Evolutionary conservation across 2,888 invertebrate species (phyloP), one percentile per base, ranked within the genome.

Genomic region (Hofmannophila pseudospretella): DNA sequence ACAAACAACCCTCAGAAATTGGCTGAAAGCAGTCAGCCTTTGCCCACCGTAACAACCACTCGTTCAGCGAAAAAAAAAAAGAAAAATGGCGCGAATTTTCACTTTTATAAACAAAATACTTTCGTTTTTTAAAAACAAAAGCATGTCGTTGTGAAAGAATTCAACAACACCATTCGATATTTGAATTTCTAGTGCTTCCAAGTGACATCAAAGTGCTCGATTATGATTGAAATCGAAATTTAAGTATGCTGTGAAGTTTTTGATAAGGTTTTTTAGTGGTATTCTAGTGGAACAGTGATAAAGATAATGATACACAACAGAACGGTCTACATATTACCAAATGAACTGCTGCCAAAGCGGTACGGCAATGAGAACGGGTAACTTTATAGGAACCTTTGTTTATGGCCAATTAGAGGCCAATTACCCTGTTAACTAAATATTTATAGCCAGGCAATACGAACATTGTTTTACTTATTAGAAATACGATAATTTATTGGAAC

Each of bases 271-370:
- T 32, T n/a, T n/a, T 34, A 36, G 19, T 20, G 36, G 12, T 13
- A 4, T 23, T 35, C 30, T 34, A 14, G 27, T 34, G 7, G 8
- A 32, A n/a, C n/a, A 16, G 10, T 42, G 33, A 33, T 32, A 34
- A n/a, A n/a, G 38, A 73, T 50, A 51, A 85, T 85, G 84, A 73
- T 84, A 54, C 79, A 84, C 51, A 86, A 85, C 42, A 67, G 84
- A 39, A 84, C 86, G 32, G 86, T 86, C 44, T 85, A 84, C 54
- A 85, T 86, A 47, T 66, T 86, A 63, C 86, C 86, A 54, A 85
- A 85, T 42, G 86, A 86, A 59, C 59, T 86, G 22, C 62, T 86
- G 42, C 86, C 86, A 54, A 85, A 78, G 67, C 73, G 85, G 52
- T 85, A 86, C 56, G 75, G 66, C 49, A 71, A 74, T 54, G 67